phyloP scores from a whole-genome alignment of 2,888 invertebrate species.

The Girardia tigrina region DNA sequence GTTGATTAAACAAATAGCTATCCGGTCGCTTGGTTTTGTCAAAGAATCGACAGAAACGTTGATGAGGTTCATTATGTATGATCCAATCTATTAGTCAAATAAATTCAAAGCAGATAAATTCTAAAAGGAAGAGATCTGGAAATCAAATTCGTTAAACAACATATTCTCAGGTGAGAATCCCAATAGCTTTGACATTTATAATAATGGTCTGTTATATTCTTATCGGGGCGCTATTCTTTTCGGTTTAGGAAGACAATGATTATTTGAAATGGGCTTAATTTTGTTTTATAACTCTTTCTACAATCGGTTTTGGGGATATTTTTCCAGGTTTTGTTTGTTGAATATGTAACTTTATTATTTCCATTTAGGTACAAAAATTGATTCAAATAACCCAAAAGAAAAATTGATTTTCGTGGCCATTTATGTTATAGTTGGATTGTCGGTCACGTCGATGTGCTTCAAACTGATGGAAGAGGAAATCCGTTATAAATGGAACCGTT shows the following conservation, averaged over 20 bases:
- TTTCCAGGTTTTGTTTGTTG: conserved; percentile 37
- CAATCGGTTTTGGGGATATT: conserved; percentile 37
- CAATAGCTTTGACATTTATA: conserved; percentile 30
- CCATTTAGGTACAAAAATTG: conserved; percentile 37
- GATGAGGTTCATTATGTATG: too few relatives aligned
- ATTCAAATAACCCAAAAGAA: conserved; percentile 37
- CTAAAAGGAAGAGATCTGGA: too few relatives aligned
- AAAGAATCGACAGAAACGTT: too few relatives aligned
- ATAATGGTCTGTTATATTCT: conserved; percentile 36
- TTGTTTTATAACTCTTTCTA: conserved; percentile 37
- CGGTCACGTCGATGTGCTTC: conserved; percentile 38
- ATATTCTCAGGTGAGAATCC: conserved; percentile 38
- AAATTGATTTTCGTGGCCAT: conserved; percentile 34
- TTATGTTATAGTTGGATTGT: conserved; percentile 37
- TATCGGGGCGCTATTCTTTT: conserved; percentile 35
- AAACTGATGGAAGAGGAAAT: conserved; percentile 38
- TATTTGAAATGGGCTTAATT: conserved; percentile 37
- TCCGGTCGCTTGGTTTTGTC: too few relatives aligned
- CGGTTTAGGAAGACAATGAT: conserved; percentile 33
- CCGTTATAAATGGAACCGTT: conserved; percentile 11
- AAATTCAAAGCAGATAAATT: too few relatives aligned
- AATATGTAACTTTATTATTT: too few relatives aligned
- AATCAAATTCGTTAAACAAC: too few relatives aligned
- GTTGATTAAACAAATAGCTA: too few relatives aligned
- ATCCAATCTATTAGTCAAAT: too few relatives aligned